Conservation (phyloP, 2,797 vertebrate species). For the Phylloscopus collybita region DNA sequence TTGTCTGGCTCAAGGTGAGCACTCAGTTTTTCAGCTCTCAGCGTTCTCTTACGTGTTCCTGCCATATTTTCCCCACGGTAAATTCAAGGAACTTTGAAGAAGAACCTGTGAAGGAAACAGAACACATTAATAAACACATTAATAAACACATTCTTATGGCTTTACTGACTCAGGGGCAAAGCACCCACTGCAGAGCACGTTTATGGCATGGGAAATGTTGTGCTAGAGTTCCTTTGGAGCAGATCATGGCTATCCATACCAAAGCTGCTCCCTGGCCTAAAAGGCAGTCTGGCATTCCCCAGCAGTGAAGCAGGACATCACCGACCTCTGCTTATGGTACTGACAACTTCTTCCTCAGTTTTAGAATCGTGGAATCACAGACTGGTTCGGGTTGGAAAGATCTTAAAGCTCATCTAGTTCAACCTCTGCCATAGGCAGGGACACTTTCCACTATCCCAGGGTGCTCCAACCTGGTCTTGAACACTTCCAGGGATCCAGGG, state of each 20-base stretch:
- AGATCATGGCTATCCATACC: neutral
- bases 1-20: constrained; percentile 8
- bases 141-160: neutral
- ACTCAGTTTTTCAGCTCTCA: neutral
- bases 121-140: neutral
- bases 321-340: neutral
- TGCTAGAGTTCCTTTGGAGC: neutral
- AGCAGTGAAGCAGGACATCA: neutral
- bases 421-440: neutral
- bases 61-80: neutral
- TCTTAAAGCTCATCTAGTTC: neutral
- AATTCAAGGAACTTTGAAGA: constrained; percentile 32
- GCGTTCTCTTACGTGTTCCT: neutral
- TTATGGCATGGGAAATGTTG: neutral
- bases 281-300: neutral
- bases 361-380: neutral
- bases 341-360: neutral
- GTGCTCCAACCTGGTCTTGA: fast-evolving
- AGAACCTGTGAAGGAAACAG: constrained; percentile 15
- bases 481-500: neutral
- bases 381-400: too few species aligned
- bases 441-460: neutral
- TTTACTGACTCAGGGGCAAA: neutral
- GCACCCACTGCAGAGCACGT: neutral
- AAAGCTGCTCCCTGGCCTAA: neutral